A percentile compares a stretch with the other conserved stretches of the same genome.
Evolutionary conservation across 35 echinoderm and acorn worm species (phyloP).

Genomic region (Anneissia japonica): DNA sequence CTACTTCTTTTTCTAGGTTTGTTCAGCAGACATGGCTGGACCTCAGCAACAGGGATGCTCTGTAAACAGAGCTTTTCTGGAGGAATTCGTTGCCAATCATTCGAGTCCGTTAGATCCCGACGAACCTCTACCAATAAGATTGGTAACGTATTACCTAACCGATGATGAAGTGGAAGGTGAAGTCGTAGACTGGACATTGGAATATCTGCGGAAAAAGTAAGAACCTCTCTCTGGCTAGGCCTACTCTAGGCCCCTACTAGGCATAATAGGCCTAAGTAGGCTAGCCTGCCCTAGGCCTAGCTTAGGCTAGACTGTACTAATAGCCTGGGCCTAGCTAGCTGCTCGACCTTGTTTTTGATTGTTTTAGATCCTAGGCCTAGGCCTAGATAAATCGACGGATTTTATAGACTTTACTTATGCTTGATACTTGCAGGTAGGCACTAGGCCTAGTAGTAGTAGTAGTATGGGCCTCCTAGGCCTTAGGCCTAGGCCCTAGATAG

Average conservation of each 20-base stretch:
- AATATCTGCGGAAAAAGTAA: slow-evolving; percentile 50
- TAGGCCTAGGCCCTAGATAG: no score
- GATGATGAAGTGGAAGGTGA: slow-evolving; percentile 72
- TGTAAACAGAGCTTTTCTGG: slow-evolving; percentile 42
- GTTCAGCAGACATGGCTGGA: background rate
- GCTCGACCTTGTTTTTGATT: no score
- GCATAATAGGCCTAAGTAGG: background rate
- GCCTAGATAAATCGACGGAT: no score
- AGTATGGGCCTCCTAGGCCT: no score
- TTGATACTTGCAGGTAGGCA: no score
- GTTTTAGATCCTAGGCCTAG: background rate
- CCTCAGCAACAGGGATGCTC: background rate
- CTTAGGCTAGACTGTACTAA: no score
- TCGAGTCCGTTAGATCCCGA: slow-evolving; percentile 27
- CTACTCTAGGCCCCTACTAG: background rate
- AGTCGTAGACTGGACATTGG: slow-evolving; percentile 52
- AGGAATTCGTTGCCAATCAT: slow-evolving; percentile 52
- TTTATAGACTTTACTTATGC: no score
- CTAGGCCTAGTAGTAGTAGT: no score
- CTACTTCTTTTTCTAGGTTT: background rate
- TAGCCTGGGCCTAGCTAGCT: no score
- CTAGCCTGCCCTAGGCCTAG: background rate
- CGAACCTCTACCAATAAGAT: slow-evolving; percentile 59
- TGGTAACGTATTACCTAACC: slow-evolving; percentile 66
- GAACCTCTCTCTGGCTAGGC: background rate